Percentiles rank a stretch among this genome's conserved stretches.
phyloP scores from a whole-genome alignment of 2,888 invertebrate genomes.

The Eupithecia inturbata region DNA sequence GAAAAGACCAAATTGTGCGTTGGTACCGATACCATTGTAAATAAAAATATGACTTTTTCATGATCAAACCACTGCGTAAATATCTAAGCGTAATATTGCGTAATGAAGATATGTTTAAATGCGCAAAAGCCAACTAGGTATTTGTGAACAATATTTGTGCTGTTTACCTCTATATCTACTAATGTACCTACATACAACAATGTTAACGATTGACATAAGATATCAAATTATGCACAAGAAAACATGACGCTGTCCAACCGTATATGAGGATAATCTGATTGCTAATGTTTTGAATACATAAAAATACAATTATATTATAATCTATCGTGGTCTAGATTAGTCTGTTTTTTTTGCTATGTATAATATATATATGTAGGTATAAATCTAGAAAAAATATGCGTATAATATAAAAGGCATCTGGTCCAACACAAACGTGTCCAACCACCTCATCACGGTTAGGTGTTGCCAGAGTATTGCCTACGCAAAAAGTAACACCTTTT shows the following conservation, averaged over 20 bases:
- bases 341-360: background rate
- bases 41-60: background rate
- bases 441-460: background rate
- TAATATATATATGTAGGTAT: background rate
- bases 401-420: background rate
- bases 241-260: background rate
- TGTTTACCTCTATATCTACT: background rate
- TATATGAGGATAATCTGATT: background rate
- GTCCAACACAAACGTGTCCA: conserved; percentile 4
- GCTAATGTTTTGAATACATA: background rate
- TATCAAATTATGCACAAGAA: background rate
- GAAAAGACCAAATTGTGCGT: background rate
- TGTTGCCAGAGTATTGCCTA: background rate
- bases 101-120: conserved; percentile 25
- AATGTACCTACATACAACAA: background rate
- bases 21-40: background rate
- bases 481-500: conserved; percentile 21
- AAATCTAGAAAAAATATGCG: background rate
- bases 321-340: background rate
- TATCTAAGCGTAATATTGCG: conserved; percentile 18
- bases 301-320: background rate
- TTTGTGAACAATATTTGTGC: conserved; percentile 7
- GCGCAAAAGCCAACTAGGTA: conserved; percentile 23
- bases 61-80: conserved; percentile 9
- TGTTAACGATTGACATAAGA: background rate